Evolutionary conservation across 2,113 vertebrate genomes (phyloP).

Genomic region (Tapirus terrestris): DNA sequence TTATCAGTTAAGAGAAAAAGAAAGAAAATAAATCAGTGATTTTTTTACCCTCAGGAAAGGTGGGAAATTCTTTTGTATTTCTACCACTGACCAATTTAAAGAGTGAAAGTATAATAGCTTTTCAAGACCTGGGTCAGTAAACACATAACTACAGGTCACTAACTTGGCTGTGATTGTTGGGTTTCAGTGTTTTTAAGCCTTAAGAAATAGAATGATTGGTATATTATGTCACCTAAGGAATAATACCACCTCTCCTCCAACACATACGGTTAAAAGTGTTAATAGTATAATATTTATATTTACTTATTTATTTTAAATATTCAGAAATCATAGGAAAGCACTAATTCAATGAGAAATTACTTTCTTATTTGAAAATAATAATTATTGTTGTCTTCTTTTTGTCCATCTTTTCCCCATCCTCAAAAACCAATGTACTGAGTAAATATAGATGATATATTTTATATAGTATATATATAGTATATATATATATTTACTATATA

Average conservation of each 20-base stretch:
- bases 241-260: neutral
- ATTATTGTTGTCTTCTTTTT: neutral
- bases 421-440: neutral
- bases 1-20: neutral
- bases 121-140: neutral
- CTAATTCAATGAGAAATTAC: neutral
- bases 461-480: too few species aligned
- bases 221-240: neutral
- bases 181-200: neutral
- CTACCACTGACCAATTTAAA: neutral
- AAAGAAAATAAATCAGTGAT: neutral
- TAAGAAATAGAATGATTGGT: neutral
- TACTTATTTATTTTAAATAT: neutral
- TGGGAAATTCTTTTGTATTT: neutral
- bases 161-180: neutral
- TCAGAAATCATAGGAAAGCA: neutral
- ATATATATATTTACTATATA: too few species aligned
- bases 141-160: neutral
- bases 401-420: neutral
- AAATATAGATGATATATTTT: neutral
- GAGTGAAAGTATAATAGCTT: neutral
- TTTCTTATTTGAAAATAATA: neutral
- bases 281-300: neutral
- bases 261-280: neutral
- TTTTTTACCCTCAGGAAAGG: neutral